These are phyloP conservation scores for Ochropacha duplaris DNA, from an alignment of 2,888 invertebrate genomes.

Conservation along the genomic window DNA sequence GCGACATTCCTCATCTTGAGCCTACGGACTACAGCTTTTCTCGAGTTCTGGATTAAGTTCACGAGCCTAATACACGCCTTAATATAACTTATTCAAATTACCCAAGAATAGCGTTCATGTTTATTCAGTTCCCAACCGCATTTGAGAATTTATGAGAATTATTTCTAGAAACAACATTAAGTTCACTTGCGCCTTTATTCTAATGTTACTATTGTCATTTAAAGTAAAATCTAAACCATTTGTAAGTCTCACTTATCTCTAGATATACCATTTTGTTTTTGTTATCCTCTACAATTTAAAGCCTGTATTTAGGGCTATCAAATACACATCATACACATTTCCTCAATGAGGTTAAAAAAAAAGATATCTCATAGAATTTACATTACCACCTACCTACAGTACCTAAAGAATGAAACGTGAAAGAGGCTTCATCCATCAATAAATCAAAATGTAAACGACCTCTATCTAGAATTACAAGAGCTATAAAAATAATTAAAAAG, in stretches of 20 bases:
- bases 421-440: neutral
- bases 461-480: neutral
- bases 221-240: neutral
- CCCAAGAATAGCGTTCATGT: neutral
- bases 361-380: too few relatives aligned
- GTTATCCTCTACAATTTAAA: neutral
- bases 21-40: neutral
- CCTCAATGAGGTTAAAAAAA: too few relatives aligned
- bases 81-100: neutral
- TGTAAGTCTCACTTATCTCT: neutral
- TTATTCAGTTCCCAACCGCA: neutral
- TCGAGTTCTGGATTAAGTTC: neutral
- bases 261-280: neutral
- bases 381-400: too few relatives aligned
- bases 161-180: neutral
- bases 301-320: neutral
- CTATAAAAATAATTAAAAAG: neutral
- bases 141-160: neutral
- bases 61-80: neutral
- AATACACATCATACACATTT: neutral
- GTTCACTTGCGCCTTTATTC: neutral
- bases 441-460: neutral
- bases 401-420: neutral
- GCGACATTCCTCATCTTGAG: neutral
- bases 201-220: neutral